phyloP scores from a whole-genome alignment of 2,797 vertebrate species.

The Phoeniculus purpureus region DNA sequence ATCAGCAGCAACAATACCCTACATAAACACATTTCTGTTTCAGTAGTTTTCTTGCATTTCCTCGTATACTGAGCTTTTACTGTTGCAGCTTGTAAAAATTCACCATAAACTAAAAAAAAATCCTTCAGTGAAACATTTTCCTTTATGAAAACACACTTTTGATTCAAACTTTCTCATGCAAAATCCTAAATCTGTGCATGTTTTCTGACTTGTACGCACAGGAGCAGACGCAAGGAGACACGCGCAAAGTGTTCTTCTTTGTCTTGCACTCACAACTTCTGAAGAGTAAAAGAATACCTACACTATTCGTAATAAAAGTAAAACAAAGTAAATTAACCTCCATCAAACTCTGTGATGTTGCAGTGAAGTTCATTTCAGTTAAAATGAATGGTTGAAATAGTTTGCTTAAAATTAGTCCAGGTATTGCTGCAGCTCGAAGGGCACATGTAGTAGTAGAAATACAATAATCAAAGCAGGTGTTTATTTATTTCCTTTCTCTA shows the following conservation, averaged over 20 bases:
- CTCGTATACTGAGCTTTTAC: background rate
- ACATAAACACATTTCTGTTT: background rate
- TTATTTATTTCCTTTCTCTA: background rate
- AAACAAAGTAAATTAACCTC: background rate
- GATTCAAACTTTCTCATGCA: background rate
- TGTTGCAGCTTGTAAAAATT: background rate
- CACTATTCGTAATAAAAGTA: background rate
- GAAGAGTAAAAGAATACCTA: background rate
- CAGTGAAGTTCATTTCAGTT: background rate
- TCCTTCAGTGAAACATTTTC: background rate
- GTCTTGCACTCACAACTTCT: background rate
- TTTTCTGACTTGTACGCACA: background rate
- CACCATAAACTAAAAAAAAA: background rate
- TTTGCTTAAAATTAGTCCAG: background rate
- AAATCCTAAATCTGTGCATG: background rate
- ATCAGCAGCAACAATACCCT: background rate
- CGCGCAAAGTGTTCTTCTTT: background rate
- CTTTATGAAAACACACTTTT: background rate
- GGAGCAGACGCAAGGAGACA: background rate
- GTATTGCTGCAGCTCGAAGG: background rate
- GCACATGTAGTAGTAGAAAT: background rate
- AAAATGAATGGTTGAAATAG: background rate
- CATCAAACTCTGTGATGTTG: fast-evolving
- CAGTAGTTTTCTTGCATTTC: background rate
- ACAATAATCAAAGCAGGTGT: background rate